Base-by-base conservation (phyloP, 2,113 vertebrate species). In the Pteruthius melanotis region DNA sequence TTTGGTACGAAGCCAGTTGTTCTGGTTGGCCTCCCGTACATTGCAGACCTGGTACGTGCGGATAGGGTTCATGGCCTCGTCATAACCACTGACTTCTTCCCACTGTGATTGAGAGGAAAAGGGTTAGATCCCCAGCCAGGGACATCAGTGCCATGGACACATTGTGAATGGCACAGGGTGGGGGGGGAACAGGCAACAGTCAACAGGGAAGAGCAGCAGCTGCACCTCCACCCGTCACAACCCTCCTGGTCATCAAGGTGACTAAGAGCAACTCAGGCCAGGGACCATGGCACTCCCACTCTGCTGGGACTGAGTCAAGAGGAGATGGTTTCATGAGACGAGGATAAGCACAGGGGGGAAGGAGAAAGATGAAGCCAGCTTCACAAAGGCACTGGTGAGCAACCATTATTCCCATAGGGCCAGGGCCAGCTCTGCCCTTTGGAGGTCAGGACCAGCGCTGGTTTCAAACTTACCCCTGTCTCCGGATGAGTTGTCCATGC, bases 31-130 rank as follows among this genome's bases (percentile, higher is more conserved):
- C 86, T 99, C 98, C 4, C 90, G 98, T 26, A 99, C 99, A 0
- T 99, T 99, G 95, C 99, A 99, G 61, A 99, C 99, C 98, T 99
- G 99, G 94, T 99, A 99, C 0, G 99, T 99, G 97, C 99, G 98
- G 97, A 99, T 99, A 66, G 99, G 99, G 97, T 99, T 99, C 98
- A 99, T 99, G 90, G 98, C 98, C 82, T 99, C 99, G 0, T 99
- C 99, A 0, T 99, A 99, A 70, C 99, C 99, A 6, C 99, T 99
- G 93, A 99, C 99, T 96, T 99, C 99, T 97, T 99, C 99, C 99
- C 99, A 99, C 99, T 99, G 97, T 3, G 70, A 93, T 71, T 2
- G 1, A 79, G 49, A 97, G 28, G 68, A 27, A 33, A 91, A 64
- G 2, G 27, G 54, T 96, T 59, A 96, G 78, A 77, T 31, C 64